A percentile compares a stretch with the other conserved stretches of the same genome.
Conservation (phyloP, 2,888 invertebrate genomes). For the Sphinx pinastri region DNA sequence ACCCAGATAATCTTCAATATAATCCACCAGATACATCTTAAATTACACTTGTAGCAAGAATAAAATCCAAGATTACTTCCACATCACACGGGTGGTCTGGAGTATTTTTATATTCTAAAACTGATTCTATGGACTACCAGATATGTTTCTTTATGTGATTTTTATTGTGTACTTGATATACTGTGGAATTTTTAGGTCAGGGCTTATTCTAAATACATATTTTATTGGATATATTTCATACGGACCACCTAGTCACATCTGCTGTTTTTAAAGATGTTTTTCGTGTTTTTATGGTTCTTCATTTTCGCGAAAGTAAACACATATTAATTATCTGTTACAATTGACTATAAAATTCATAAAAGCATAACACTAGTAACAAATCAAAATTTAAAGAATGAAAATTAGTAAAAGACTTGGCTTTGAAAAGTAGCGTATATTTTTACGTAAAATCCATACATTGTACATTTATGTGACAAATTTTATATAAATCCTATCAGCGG, state of each 20-base stretch:
- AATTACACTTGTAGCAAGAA: neutral
- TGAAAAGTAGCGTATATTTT: too few species aligned
- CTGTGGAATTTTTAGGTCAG: constrained; percentile 12
- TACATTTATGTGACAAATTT: too few species aligned
- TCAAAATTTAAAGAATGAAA: too few species aligned
- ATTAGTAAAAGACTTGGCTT: too few species aligned
- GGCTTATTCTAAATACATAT: constrained; percentile 11
- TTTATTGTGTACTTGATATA: constrained; percentile 19
- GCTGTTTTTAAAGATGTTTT: neutral
- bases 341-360: neutral
- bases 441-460: too few species aligned
- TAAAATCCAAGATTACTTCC: neutral
- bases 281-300: neutral
- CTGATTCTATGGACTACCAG: constrained; percentile 7
- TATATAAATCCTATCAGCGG: too few species aligned
- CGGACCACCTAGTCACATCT: neutral
- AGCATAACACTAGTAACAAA: too few species aligned
- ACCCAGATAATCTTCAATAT: neutral
- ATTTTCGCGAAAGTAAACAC: neutral
- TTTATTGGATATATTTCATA: neutral
- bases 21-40: neutral
- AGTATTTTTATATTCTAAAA: constrained; percentile 22
- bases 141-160: constrained; percentile 21
- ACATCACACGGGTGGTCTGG: neutral
- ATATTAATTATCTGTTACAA: neutral